Percentiles rank a stretch among this genome's conserved stretches.
Conservation (phyloP, 2,888 invertebrate species). For the Nasonovia ribisnigri region DNA sequence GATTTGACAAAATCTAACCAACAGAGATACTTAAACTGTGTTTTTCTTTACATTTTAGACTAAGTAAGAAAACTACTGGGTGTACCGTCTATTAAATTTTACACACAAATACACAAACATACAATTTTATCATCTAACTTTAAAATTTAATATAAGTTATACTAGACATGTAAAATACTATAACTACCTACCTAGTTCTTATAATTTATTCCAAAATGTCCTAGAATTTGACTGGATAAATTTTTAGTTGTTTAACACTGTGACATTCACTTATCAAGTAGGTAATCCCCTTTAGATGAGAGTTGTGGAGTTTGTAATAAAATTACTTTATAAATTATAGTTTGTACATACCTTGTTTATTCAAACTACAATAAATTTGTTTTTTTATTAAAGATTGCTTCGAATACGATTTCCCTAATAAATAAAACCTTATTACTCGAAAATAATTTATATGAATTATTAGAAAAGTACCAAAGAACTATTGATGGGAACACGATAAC, state of each 20-base stretch:
- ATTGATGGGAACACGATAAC: background rate
- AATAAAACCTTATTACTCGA: background rate
- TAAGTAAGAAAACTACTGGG: background rate
- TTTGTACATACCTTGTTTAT: background rate
- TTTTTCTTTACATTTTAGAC: background rate
- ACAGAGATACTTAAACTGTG: background rate
- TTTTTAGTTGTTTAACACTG: background rate
- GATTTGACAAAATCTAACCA: background rate
- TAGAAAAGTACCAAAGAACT: background rate
- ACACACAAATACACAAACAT: background rate
- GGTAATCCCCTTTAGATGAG: background rate
- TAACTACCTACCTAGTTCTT: background rate
- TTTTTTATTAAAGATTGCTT: background rate
- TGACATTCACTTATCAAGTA: background rate
- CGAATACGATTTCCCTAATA: background rate
- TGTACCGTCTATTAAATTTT: background rate
- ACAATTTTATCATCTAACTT: background rate
- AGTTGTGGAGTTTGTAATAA: background rate
- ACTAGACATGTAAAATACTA: background rate
- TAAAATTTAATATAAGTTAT: background rate
- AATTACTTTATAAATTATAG: background rate
- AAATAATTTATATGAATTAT: background rate
- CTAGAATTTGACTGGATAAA: background rate
- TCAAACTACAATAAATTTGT: background rate
- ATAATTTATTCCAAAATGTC: background rate